Conservation (phyloP, 2,113 vertebrate species). For the Prolemur simus region DNA sequence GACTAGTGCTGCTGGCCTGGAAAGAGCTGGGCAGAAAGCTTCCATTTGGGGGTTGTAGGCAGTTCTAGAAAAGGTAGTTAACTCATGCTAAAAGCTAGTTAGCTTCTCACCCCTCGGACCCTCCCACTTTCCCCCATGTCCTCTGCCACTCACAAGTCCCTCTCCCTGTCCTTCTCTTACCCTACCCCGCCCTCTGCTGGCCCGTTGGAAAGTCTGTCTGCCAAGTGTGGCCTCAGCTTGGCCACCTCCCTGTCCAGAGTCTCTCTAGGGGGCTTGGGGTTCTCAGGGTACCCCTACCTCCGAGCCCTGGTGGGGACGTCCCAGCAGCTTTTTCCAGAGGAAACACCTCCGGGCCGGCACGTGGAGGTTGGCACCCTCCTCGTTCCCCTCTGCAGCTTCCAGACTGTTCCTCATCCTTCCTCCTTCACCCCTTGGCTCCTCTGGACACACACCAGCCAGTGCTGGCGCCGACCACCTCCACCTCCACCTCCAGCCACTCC, state of each 20-base stretch:
- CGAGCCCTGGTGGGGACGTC: background rate
- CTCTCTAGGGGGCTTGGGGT: background rate
- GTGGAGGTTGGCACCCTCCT: rapidly evolving
- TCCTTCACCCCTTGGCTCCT: background rate
- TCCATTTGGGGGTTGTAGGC: background rate
- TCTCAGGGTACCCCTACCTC: background rate
- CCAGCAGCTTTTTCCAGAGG: background rate
- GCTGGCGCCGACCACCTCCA: background rate
- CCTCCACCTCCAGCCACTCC: too few relatives aligned
- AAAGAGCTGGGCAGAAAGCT: background rate
- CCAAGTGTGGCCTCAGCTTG: background rate
- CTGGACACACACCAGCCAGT: background rate
- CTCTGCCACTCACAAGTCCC: background rate
- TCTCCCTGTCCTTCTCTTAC: background rate
- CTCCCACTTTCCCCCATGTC: background rate
- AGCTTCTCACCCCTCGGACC: background rate
- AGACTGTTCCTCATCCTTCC: background rate
- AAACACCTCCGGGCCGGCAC: background rate
- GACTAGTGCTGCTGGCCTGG: background rate
- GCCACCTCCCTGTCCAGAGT: background rate
- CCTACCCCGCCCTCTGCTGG: background rate
- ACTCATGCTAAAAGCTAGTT: background rate
- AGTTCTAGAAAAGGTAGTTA: background rate
- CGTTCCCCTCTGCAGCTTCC: background rate
- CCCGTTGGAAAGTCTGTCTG: too few relatives aligned